Evolutionary conservation across 64 coral and sea anemone species (phyloP), one percentile per base, ranked within the genome.

Genomic region (Porites australiensis): DNA sequence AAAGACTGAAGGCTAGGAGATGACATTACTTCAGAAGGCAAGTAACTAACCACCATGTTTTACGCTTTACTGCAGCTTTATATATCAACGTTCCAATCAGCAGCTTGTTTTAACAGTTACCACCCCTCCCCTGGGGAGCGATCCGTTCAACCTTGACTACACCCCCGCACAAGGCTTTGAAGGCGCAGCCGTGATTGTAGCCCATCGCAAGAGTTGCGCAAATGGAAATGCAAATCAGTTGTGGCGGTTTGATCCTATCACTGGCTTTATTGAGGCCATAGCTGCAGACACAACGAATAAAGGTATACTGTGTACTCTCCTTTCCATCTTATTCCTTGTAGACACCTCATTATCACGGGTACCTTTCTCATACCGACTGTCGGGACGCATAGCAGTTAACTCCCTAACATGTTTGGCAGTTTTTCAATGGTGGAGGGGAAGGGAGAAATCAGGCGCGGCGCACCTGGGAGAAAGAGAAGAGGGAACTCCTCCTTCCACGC

Each of bases 201-300:
- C 91, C 46, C 69, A 90, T 45, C 89, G 88, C 23, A 99, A 96
- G 83, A 44, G 65, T 60, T 86, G 68, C 18, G 91, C 68, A 22
- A 96, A 98, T 83, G 98, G 98, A 11, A 96, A 99, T 77, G 88
- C 94, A 3, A 83, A 93, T 67, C 98, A 99, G 62, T 44, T 99
- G 37, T 99, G 98, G 98, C 88, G 87, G 46, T 99, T 87, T 64
- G 95, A 94, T 83, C 22, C 77, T 13, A 70, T 94, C 21, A 91
- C 98, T 19, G 94, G 98, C 37, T 94, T 99, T 11, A 89, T 99
- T 44, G 91, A 93, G 50, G 98, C 94, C 11, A 96, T 94, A 67
- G 77, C 98, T 71, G 79, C 97, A 70, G 94, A 98, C 55, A 92
- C 90, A 5, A 88, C 88, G 8, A 98, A 93, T 64, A 95, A 70